A percentile compares a stretch with the other conserved stretches of the same genome.
These are phyloP conservation scores for Drosophila arawakana DNA, from an alignment of 1,140 invertebrate species.

Conservation along the genomic window DNA sequence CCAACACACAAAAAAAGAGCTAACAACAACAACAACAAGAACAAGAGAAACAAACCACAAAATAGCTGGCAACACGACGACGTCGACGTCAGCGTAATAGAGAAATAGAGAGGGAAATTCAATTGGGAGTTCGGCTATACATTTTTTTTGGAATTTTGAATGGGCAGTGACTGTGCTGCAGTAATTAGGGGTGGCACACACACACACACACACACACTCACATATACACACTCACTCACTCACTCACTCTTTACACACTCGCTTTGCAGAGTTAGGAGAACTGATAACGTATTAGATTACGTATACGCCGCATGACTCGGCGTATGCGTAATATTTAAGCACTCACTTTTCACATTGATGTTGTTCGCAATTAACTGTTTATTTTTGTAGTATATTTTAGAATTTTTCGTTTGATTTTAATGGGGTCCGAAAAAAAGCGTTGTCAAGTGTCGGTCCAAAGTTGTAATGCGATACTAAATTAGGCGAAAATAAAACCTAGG, in stretches of 20 bases:
- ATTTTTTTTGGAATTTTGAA: neutral
- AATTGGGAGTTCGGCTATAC: slow-evolving; percentile 14
- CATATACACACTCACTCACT: slow-evolving; percentile 10
- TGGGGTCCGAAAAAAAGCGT: slow-evolving; percentile 42
- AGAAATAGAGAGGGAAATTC: slow-evolving; percentile 57
- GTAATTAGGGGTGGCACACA: slow-evolving; percentile 68
- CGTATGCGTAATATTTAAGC: slow-evolving; percentile 35
- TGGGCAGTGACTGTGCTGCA: slow-evolving; percentile 39
- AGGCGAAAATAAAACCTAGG: slow-evolving; percentile 75
- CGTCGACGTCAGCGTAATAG: slow-evolving; percentile 75
- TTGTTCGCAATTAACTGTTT: neutral
- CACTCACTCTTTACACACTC: neutral
- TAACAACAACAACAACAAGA: slow-evolving; percentile 32
- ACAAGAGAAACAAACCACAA: slow-evolving; percentile 49
- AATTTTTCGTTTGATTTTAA: slow-evolving; percentile 3
- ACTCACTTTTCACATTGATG: slow-evolving; percentile 55
- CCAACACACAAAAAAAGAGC: slow-evolving; percentile 57
- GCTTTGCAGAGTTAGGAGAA: slow-evolving; percentile 19
- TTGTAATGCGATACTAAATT: slow-evolving; percentile 59
- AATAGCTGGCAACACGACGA: slow-evolving; percentile 37
- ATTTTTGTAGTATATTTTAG: neutral
- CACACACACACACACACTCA: slow-evolving; percentile 15
- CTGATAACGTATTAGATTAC: slow-evolving; percentile 29
- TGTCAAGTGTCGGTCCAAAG: slow-evolving; percentile 60
- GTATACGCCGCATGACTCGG: slow-evolving; percentile 9